Evolutionary conservation across 2,797 vertebrate genomes (phyloP).

Genomic region (Agapornis canus): DNA sequence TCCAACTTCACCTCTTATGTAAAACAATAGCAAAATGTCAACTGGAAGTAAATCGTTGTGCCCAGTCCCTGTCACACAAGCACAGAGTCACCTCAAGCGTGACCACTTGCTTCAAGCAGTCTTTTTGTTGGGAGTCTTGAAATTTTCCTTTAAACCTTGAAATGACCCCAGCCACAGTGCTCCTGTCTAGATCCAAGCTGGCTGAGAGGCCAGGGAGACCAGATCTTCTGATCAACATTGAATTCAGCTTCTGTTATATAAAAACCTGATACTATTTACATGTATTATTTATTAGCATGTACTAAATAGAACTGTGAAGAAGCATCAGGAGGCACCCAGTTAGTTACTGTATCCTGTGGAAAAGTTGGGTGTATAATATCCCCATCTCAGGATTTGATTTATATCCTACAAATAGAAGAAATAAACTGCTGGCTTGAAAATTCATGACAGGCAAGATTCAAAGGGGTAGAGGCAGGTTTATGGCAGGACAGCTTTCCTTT

Average conservation of each 20-base stretch:
- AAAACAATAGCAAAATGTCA: constrained; percentile 1
- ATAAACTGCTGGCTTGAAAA: not conserved
- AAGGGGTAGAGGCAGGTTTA: not conserved
- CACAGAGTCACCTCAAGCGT: not conserved
- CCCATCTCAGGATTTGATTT: not conserved
- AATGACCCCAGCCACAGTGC: not conserved
- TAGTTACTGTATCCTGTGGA: not conserved
- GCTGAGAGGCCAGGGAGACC: not conserved
- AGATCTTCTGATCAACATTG: not conserved
- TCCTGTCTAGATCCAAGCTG: not conserved
- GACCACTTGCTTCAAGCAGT: not conserved
- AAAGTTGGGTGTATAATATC: not conserved
- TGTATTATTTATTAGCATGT: not conserved
- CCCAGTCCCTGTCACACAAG: not conserved
- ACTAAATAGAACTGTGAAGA: not conserved
- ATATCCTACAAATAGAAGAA: not conserved
- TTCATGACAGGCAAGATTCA: not conserved
- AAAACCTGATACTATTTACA: not conserved
- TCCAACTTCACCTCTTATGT: not conserved
- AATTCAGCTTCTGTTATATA: not conserved
- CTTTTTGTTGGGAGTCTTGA: not conserved
- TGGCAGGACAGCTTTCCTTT: not conserved
- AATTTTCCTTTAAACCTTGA: not conserved
- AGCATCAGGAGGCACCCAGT: not conserved
- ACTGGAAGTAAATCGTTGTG: not conserved